Evolutionary conservation across 2,888 invertebrate species (phyloP).

Genomic region (Pammene fasciana): DNA sequence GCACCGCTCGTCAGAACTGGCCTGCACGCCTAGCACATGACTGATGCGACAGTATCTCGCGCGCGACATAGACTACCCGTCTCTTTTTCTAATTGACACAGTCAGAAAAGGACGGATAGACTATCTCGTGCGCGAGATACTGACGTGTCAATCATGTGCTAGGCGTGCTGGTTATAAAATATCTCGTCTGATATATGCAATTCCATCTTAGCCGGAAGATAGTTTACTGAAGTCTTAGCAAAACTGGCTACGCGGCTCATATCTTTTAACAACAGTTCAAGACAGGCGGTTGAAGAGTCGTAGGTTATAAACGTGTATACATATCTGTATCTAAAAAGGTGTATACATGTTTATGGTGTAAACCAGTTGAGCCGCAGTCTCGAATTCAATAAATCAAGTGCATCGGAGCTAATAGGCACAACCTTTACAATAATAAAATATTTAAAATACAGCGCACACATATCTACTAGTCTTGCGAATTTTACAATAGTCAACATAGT

Average conservation of each 20-base stretch:
- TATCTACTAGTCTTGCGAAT: conserved; percentile 1
- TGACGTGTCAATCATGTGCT: too few species aligned
- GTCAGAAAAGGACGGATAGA: too few species aligned
- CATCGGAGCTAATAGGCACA: conserved; percentile 58
- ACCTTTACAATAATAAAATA: conserved; percentile 54
- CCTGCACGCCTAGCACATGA: too few species aligned
- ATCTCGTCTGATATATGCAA: conserved; percentile 71
- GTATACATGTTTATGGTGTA: background rate
- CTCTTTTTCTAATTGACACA: too few species aligned
- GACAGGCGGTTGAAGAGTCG: background rate
- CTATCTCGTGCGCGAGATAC: too few species aligned
- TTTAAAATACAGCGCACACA: conserved; percentile 50
- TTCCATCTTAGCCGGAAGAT: conserved; percentile 49
- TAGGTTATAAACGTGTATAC: background rate
- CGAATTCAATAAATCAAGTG: conserved; percentile 40
- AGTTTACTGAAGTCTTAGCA: background rate
- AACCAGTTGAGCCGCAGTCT: conserved; percentile 5
- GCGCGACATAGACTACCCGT: too few species aligned
- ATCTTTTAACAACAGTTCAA: background rate
- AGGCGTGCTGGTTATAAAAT: conserved; percentile 58
- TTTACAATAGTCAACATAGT: background rate
- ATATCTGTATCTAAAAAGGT: background rate
- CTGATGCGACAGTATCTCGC: too few species aligned
- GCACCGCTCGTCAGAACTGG: background rate
- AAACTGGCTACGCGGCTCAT: background rate